Conservation (phyloP, 2,888 invertebrate species). For the Phyllotreta striolata region DNA sequence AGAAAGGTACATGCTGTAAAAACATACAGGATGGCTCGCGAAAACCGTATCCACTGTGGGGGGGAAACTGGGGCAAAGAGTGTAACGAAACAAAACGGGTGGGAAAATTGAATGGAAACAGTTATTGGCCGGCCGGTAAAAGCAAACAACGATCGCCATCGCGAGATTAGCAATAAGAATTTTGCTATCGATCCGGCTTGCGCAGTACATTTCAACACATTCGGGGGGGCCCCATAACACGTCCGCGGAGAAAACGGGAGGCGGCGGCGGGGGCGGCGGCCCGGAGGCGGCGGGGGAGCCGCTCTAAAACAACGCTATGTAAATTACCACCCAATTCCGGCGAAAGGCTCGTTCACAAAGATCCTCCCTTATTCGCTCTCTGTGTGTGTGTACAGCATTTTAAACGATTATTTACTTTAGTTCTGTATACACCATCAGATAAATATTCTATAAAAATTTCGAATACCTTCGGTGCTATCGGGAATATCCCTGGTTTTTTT, state of each 20-base stretch:
- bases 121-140: constrained; percentile 25
- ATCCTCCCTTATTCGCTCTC: constrained; percentile 37
- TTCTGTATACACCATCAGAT: constrained; percentile 4
- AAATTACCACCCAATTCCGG: constrained; percentile 61
- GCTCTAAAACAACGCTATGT: constrained; percentile 56
- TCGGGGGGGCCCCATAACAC: constrained; percentile 42
- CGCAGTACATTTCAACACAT: constrained; percentile 52
- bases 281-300: constrained; percentile 26
- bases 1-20: too few relatives aligned
- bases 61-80: too few relatives aligned
- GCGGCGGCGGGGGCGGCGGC: constrained; percentile 36
- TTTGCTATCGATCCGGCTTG: constrained; percentile 57
- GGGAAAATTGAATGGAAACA: constrained; percentile 14
- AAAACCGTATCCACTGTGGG: too few relatives aligned
- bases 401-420: not conserved
- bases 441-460: too few relatives aligned
- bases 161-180: constrained; percentile 47
- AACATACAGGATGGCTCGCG: too few relatives aligned
- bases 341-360: constrained; percentile 53
- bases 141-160: constrained; percentile 40
- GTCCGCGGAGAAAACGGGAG: constrained; percentile 31
- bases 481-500: too few relatives aligned
- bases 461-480: too few relatives aligned
- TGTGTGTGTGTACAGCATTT: constrained; percentile 23
- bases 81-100: not conserved